Conservation (phyloP, 2,113 vertebrate species). For the Petrocephalus zakoni region DNA sequence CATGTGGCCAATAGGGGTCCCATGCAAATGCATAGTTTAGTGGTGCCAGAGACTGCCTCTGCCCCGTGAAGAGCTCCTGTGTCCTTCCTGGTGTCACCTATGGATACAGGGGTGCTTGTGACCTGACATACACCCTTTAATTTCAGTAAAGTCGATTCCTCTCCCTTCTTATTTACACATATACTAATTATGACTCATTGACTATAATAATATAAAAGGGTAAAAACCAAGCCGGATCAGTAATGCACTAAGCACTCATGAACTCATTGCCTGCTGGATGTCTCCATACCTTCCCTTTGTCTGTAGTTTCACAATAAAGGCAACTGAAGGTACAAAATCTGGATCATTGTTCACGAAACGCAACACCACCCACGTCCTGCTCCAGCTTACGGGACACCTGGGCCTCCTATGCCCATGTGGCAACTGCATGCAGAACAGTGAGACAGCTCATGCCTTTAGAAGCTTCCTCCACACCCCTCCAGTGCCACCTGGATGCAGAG, state of each 20-base stretch:
- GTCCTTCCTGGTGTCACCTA: neutral
- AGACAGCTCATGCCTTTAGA: neutral
- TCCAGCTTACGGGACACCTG: neutral
- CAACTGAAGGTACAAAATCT: neutral
- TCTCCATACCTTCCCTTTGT: neutral
- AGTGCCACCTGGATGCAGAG: neutral
- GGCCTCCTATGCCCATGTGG: neutral
- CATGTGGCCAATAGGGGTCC: neutral
- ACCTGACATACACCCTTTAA: conserved; percentile 9
- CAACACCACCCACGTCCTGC: neutral
- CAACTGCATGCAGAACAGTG: neutral
- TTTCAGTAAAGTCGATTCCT: conserved; percentile 35
- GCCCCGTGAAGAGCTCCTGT: neutral
- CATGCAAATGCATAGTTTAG: neutral
- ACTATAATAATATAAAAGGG: conserved; percentile 24
- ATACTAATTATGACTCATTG: conserved; percentile 43
- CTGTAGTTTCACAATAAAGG: neutral
- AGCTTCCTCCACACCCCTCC: neutral
- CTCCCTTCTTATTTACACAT: conserved; percentile 44
- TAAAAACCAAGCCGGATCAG: conserved; percentile 2
- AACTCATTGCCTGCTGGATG: conserved; percentile 8
- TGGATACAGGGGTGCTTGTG: neutral
- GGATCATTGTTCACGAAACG: neutral
- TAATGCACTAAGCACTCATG: neutral
- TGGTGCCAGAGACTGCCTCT: neutral